Base-by-base conservation (phyloP, 1,140 invertebrate genomes). In the Caligus rogercresseyi region DNA sequence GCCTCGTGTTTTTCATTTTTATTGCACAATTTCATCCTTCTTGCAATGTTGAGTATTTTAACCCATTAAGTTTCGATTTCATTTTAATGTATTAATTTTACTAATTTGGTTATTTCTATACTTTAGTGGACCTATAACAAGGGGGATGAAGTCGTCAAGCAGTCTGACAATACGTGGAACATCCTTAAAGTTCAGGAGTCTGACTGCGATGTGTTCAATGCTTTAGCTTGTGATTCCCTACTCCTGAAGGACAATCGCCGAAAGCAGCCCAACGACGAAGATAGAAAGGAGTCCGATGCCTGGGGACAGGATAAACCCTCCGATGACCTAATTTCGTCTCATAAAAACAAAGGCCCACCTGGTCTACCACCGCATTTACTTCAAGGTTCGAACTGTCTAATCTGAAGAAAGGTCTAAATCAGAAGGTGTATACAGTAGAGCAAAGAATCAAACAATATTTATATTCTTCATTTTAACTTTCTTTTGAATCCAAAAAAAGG, bases 291-390 rank as follows among this genome's bases (percentile, higher is more conserved):
- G 21, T 21, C 16, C 2, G 24, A 60, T 31, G 24, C 23, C 43
- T 60, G 57, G 57, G 26, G 57, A 13, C 57, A 60, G 26, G 57
- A 60, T 18, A 43, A 60, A 25, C 57, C 57, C 15, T 26, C 57
- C 14, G 13, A 60, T 7, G 26, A 60, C 18, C 2, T 25, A 31
- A 15, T 60, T n/a, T 18, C 23, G 16, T 3, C 57, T n/a, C 15
- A 43, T 43, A 60, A 60, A 18, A 60, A 18, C 4, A 60, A 56
- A 21, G 54, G 54, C 16, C 57, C 57, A n/a, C 57, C 57, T 3
- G 18, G 21, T 60, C 26, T 60, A 1, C 57, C 57, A 15, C 57
- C 57, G 15, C 57, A 60, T 43, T 60, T 60, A 26, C 16, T 43
- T 21, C 57, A 60, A 43, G 31, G 31, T 43, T 43, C n/a, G 31